Conservation (phyloP, 2,888 invertebrate species). For the Papilio elwesi region DNA sequence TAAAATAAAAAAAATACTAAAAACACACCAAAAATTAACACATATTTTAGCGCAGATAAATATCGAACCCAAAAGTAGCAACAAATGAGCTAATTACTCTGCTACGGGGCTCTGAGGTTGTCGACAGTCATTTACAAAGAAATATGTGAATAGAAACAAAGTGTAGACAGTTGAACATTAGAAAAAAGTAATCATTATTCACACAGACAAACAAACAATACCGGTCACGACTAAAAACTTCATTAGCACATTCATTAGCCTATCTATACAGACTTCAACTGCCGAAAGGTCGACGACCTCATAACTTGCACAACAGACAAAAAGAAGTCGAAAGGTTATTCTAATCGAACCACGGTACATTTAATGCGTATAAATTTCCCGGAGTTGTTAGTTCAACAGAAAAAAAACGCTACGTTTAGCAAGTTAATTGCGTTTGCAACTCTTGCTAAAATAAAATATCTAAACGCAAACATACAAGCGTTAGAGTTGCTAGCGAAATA, state of each 20-base stretch:
- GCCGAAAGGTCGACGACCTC: conserved; percentile 23
- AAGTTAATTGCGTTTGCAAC: conserved; percentile 12
- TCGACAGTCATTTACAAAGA: neutral
- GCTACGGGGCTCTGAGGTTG: too few relatives aligned
- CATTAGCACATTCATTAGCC: conserved; percentile 20
- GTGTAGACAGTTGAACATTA: conserved; percentile 4
- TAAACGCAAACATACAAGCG: conserved; percentile 7
- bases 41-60: too few relatives aligned
- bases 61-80: too few relatives aligned
- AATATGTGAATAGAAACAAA: neutral
- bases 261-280: conserved; percentile 17
- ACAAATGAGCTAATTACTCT: too few relatives aligned
- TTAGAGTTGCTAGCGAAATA: conserved; percentile 44
- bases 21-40: too few relatives aligned
- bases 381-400: neutral
- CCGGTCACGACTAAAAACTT: conserved; percentile 21
- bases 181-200: conserved; percentile 8
- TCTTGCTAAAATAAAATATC: neutral
- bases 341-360: neutral
- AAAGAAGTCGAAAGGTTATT: conserved; percentile 13
- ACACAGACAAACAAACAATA: conserved; percentile 6
- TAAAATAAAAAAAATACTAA: too few relatives aligned
- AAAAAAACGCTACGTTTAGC: neutral
- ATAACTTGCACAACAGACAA: conserved; percentile 24
- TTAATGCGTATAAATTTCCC: neutral